Evolutionary conservation across 2,888 invertebrate species (phyloP).

Genomic region (Drosophila mulleri): DNA sequence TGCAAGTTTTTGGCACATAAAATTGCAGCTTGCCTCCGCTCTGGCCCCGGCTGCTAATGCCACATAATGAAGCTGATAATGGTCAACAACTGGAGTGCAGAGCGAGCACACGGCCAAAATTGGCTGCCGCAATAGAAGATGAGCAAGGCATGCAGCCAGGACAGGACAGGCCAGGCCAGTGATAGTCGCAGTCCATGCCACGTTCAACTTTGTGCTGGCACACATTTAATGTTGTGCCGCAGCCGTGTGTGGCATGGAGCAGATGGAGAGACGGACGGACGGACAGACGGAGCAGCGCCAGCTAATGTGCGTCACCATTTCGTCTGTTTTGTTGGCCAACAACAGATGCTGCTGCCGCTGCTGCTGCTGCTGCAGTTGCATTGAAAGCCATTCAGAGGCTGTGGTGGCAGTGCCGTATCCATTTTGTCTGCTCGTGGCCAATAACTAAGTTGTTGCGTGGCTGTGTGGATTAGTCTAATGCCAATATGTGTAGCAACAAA

Average conservation of each 20-base stretch:
- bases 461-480: slow-evolving; percentile 71
- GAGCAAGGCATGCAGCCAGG: slow-evolving; percentile 29
- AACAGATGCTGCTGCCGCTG: slow-evolving; percentile 20
- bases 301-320: slow-evolving; percentile 67
- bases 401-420: slow-evolving; percentile 12
- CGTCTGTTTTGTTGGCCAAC: slow-evolving; percentile 43
- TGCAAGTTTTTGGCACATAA: slow-evolving; percentile 73
- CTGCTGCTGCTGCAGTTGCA: slow-evolving; percentile 9
- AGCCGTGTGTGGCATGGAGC: slow-evolving; percentile 13
- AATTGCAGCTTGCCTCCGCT: slow-evolving; percentile 47
- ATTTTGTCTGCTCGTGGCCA: slow-evolving; percentile 50
- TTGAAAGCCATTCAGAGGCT: slow-evolving; percentile 23
- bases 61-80: slow-evolving; percentile 80
- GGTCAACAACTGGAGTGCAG: slow-evolving; percentile 45
- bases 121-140: slow-evolving; percentile 30
- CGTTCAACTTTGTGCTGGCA: slow-evolving; percentile 59
- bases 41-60: slow-evolving; percentile 61
- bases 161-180: slow-evolving; percentile 4
- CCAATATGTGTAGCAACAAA: slow-evolving; percentile 67
- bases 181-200: slow-evolving; percentile 20
- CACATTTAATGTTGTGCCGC: slow-evolving; percentile 49
- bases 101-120: slow-evolving; percentile 24
- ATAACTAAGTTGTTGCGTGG: slow-evolving; percentile 65
- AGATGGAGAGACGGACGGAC: neutral
- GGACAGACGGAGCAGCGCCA: neutral